These are phyloP conservation scores for Notolabrus celidotus DNA, from an alignment of 2,797 vertebrate species.

Conservation along the genomic window DNA sequence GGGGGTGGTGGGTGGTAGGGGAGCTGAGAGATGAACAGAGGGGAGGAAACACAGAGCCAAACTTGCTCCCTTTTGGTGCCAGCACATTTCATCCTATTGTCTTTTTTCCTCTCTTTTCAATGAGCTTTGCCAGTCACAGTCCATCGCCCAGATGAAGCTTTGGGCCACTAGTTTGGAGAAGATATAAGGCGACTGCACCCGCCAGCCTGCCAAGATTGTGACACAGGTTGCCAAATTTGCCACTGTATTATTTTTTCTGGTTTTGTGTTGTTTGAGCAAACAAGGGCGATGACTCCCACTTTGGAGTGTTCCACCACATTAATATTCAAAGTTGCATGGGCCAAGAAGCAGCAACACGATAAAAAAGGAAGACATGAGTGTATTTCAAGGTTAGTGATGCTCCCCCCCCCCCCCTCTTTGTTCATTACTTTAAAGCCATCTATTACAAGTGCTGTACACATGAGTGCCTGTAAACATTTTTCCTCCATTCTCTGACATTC, in stretches of 20 bases:
- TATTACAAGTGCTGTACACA: slow-evolving; percentile 21
- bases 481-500: slow-evolving; percentile 6
- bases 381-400: not conserved
- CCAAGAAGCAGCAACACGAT: slow-evolving; percentile 18
- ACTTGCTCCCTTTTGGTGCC: slow-evolving; percentile 63
- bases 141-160: slow-evolving; percentile 69
- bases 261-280: slow-evolving; percentile 63
- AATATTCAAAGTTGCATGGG: slow-evolving; percentile 32
- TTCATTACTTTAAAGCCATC: slow-evolving; percentile 16
- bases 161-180: slow-evolving; percentile 71
- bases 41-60: slow-evolving; percentile 57
- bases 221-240: slow-evolving; percentile 60
- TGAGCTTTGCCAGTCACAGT: slow-evolving; percentile 64
- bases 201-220: slow-evolving; percentile 58
- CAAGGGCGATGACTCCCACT: slow-evolving; percentile 52
- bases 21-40: slow-evolving; percentile 55
- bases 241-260: slow-evolving; percentile 63
- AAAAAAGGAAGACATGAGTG: slow-evolving; percentile 6
- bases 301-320: slow-evolving; percentile 37
- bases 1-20: slow-evolving; percentile 8
- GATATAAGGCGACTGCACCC: slow-evolving; percentile 53
- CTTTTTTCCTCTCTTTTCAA: slow-evolving; percentile 41
- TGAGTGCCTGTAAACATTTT: slow-evolving; percentile 25
- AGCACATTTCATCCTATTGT: slow-evolving; percentile 78
- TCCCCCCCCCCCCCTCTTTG: slow-evolving; percentile 4